Conservation (phyloP, 2,888 invertebrate species). For the Andrena praecox region DNA sequence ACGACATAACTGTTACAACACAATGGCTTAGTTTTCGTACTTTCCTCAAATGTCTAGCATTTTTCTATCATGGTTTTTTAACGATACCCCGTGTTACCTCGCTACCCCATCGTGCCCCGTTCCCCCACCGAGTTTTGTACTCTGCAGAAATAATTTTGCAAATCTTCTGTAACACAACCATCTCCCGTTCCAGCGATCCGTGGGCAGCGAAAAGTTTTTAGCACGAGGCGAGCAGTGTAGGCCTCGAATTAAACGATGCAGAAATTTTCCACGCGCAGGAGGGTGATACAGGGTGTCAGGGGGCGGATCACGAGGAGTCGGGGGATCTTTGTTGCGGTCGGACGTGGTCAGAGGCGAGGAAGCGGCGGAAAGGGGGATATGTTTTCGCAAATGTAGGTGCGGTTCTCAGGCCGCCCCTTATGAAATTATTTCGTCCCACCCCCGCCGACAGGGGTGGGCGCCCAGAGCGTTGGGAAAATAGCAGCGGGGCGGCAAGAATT, state of each 20-base stretch:
- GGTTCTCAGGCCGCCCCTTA: conserved; percentile 83
- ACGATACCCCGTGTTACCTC: no score
- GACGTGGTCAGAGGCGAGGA: conserved; percentile 79
- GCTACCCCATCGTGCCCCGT: no score
- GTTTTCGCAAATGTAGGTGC: conserved; percentile 83
- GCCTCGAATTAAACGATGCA: conserved; percentile 65
- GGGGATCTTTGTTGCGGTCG: conserved; percentile 83
- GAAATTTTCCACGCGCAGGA: conserved; percentile 65
- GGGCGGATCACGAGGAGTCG: conserved; percentile 53
- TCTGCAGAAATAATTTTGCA: neutral
- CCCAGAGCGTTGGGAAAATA: conserved; percentile 75
- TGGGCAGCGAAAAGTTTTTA: neutral
- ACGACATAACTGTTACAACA: no score
- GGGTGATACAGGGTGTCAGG: conserved; percentile 48
- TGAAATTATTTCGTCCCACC: conserved; percentile 83
- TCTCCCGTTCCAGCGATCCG: neutral
- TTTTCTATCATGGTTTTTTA: no score
- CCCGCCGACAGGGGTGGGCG: conserved; percentile 46
- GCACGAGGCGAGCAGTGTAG: neutral
- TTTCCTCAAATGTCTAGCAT: no score
- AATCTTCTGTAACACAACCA: neutral
- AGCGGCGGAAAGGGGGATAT: conserved; percentile 75
- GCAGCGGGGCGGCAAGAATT: conserved; percentile 81
- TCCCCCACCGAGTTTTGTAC: neutral
- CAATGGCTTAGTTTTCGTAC: no score